These are phyloP conservation scores for Enoplosus armatus DNA, from an alignment of 2,797 vertebrate species.

Conservation along the genomic window DNA sequence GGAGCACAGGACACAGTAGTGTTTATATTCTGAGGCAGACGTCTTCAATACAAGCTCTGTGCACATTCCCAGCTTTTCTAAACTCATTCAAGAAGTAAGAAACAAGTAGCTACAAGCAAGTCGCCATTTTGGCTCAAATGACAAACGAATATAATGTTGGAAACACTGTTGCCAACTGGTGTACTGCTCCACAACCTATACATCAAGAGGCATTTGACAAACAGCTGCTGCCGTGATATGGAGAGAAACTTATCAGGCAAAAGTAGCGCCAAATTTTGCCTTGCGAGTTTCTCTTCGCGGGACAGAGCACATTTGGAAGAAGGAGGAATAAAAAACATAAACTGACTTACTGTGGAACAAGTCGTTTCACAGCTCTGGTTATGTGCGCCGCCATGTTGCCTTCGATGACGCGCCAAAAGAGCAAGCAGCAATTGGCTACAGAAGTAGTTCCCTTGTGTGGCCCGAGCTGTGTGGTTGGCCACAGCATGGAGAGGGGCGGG, in stretches of 20 bases:
- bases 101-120: neutral
- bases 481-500: slow-evolving; percentile 21
- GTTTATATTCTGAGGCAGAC: neutral
- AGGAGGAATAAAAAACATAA: neutral
- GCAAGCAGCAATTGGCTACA: slow-evolving; percentile 73
- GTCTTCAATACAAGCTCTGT: too few species aligned
- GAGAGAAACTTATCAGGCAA: neutral
- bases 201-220: slow-evolving; percentile 2
- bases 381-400: slow-evolving; percentile 84
- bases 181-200: neutral
- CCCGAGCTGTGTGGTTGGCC: slow-evolving; percentile 69
- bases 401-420: slow-evolving; percentile 24
- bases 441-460: too few species aligned
- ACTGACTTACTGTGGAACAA: slow-evolving; percentile 81
- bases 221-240: neutral
- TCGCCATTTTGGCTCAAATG: neutral
- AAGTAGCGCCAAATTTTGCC: neutral
- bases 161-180: neutral
- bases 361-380: slow-evolving; percentile 59
- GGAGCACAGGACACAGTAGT: neutral
- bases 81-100: neutral
- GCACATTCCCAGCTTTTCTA: neutral
- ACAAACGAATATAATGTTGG: too few species aligned
- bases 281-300: rapidly evolving
- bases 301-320: neutral